Conservation (phyloP, 2,888 invertebrate species). For the Drosophila demipolita region DNA sequence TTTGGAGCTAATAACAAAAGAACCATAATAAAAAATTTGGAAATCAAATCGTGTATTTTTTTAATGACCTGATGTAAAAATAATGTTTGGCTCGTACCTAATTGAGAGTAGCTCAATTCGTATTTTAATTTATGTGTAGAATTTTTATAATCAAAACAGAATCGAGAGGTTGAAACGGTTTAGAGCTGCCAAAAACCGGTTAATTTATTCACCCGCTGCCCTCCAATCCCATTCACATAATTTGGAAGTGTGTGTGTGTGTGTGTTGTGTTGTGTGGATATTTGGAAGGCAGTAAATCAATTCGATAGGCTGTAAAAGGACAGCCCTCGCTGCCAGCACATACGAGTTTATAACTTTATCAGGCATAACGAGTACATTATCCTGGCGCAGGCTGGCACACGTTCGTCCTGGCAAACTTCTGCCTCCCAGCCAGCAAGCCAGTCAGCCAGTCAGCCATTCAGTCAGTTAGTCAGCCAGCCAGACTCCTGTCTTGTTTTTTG, state of each 20-base stretch:
- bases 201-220: conserved; percentile 10
- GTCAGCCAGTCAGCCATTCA: not conserved
- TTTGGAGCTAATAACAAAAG: not conserved
- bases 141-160: not conserved
- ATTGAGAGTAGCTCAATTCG: not conserved
- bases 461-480: conserved; percentile 1
- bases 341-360: conserved; percentile 83
- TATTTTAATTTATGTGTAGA: not conserved
- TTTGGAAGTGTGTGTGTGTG: conserved; percentile 15
- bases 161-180: conserved; percentile 1
- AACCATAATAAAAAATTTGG: not conserved
- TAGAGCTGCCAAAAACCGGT: conserved; percentile 17
- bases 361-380: conserved; percentile 83
- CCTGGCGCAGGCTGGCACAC: conserved; percentile 76
- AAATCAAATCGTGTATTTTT: not conserved
- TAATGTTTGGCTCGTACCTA: not conserved
- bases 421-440: not conserved
- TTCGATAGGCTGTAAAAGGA: conserved; percentile 54
- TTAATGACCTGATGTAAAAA: not conserved
- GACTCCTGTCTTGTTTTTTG: conserved; percentile 64
- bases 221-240: not conserved
- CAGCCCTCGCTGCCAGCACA: conserved; percentile 60
- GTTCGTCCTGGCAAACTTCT: conserved; percentile 32
- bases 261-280: conserved; percentile 42
- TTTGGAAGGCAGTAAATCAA: conserved; percentile 75